phyloP scores from a whole-genome alignment of 2,797 vertebrate species.

The Myotis pilosus region DNA sequence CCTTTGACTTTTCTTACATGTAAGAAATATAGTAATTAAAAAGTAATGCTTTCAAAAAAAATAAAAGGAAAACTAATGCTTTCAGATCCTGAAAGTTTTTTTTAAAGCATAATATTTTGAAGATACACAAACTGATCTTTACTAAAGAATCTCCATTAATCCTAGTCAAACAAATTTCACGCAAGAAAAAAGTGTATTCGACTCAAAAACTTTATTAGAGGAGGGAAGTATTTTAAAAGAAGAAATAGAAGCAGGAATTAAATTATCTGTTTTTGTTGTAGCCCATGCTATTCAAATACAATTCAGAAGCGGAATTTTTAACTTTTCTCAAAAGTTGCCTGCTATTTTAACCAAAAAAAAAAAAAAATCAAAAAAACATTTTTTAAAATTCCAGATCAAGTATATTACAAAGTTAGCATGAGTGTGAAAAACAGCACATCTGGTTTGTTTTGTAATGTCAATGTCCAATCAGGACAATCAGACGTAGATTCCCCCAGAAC shows the following conservation, averaged over 20 bases:
- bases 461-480: constrained; percentile 1
- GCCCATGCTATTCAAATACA: not conserved
- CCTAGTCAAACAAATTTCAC: constrained; percentile 63
- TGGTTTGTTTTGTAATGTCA: not conserved
- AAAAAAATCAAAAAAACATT: constrained; percentile 12
- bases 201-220: constrained; percentile 60
- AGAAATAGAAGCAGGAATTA: constrained; percentile 15
- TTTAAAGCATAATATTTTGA: not conserved
- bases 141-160: constrained; percentile 28
- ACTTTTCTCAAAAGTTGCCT: constrained; percentile 28
- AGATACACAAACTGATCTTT: constrained; percentile 44
- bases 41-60: constrained; percentile 12
- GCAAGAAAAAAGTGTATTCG: constrained; percentile 40
- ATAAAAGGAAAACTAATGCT: not conserved
- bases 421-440: not conserved
- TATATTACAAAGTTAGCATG: constrained; percentile 10
- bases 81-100: not conserved
- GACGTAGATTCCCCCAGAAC: constrained; percentile 16
- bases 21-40: constrained; percentile 25
- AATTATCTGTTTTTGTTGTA: not conserved
- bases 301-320: constrained; percentile 52
- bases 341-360: constrained; percentile 22
- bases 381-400: constrained; percentile 23
- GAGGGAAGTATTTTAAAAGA: constrained; percentile 42
- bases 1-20: constrained; percentile 1